Evolutionary conservation across 1,140 invertebrate species (phyloP).

Genomic region (Zaprionus africanus): DNA sequence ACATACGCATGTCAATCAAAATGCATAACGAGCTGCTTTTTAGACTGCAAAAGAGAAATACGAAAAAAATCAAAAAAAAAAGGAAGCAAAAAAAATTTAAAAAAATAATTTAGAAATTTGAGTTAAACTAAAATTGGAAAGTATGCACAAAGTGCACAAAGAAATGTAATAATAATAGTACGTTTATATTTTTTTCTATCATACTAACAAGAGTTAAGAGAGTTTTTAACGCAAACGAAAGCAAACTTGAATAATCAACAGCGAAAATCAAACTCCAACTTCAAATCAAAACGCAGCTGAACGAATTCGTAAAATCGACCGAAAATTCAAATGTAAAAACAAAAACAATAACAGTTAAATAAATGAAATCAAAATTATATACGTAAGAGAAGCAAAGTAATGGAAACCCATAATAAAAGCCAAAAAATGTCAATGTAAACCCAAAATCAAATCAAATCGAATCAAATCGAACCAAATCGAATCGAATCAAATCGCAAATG

Average conservation of each 20-base stretch:
- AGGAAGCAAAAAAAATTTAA: constrained; percentile 11
- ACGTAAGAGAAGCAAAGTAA: background rate
- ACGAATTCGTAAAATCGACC: background rate
- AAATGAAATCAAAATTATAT: background rate
- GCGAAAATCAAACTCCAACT: constrained; percentile 6
- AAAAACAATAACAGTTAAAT: background rate
- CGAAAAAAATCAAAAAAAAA: constrained; percentile 30
- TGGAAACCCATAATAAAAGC: constrained; percentile 3
- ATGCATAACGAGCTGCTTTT: constrained; percentile 68
- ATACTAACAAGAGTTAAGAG: constrained; percentile 5
- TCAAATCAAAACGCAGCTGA: constrained; percentile 1
- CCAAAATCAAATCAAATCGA: constrained; percentile 15
- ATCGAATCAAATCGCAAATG: constrained; percentile 9
- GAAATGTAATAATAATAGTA: constrained; percentile 11
- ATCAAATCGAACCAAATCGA: constrained; percentile 16
- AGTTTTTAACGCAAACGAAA: background rate
- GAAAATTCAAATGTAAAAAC: constrained; percentile 1
- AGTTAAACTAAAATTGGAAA: constrained; percentile 12
- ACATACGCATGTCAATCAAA: constrained; percentile 73
- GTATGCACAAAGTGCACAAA: constrained; percentile 7
- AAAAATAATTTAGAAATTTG: constrained; percentile 9
- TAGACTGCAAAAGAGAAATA: constrained; percentile 28
- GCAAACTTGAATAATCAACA: background rate
- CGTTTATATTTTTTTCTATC: background rate
- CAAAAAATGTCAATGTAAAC: constrained; percentile 28